Base-by-base conservation (phyloP, 2,888 invertebrate species). In the Hypomecis punctinalis region DNA sequence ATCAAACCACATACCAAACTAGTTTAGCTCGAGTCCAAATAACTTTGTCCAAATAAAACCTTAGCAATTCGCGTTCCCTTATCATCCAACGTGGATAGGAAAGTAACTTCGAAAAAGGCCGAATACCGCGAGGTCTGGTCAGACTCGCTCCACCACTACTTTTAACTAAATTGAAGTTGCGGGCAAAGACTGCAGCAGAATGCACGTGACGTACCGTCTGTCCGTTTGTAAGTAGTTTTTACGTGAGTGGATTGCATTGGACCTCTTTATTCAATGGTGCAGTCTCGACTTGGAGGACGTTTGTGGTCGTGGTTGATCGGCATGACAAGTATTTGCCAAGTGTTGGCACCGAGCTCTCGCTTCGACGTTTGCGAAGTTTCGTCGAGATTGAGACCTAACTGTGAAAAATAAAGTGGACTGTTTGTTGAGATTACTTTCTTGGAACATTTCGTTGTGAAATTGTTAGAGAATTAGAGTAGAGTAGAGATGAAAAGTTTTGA, bases 101-200 rank as follows among this genome's bases (percentile, higher is more conserved):
- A 80, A 79, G 74, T 78, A 77, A 74, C 73, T 77, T 75, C 73
- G 73, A 77, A 80, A 80, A 81, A 82, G 77, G 78, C 83, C 79
- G 73, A 83, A 85, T 84, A 81, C 79, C 78, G 73, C 73, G 73
- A 52, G 51, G 13, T 56, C 45, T 52, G 51, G 64, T 61, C 83
- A 81, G 84, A 85, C 80, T 78, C 79, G 84, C 84, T 86, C 88
- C 82, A 83, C 81, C 80, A 79, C 82, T 83, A 91, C 91, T 91
- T 89, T 91, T 90, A 90, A 90, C 86, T 87, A 90, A 90, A 92
- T 92, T 91, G 89, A 88, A 90, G 86, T 88, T 86, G 86, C 77
- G 83, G 81, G 80, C 81, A 86, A 87, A 83, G 85, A 85, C 85
- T 80, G 81, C 80, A 77, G 76, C 76, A 72, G 70, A 71, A 71